Base-by-base conservation (phyloP, 1,140 invertebrate genomes). In the Papilio aristodemus region DNA sequence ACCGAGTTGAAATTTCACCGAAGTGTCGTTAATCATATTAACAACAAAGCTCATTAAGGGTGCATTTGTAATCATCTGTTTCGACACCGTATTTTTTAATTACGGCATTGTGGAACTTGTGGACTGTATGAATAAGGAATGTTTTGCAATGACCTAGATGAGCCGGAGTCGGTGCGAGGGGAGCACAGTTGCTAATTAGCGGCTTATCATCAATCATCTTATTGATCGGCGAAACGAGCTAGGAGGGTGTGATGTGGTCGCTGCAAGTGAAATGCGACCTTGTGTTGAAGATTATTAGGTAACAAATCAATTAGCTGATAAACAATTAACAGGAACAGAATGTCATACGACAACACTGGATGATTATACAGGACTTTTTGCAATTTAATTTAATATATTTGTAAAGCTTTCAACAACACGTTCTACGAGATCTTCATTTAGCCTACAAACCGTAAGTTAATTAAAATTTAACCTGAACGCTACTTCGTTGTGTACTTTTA, bases 61-160 rank as follows among this genome's bases (percentile, higher is more conserved):
- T 83, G 79, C 78, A 87, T 89, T 88, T 87, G 81, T 87, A 81
- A 87, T 86, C 84, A 81, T 87, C 82, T 80, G 78, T 86, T 86
- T 85, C 60, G 81, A 75, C 72, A 80, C 64, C 78, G 74, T 75
- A 69, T 27, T 13, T 43, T 46, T 59, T 69, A 13, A 71, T 69
- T 71, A 43, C 17, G 62, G 66, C 58, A 67, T 27, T 67, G 63
- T 59, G 67, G 64, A 71, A 70, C 69, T 72, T 74, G 71, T 74
- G 60, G 13, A 25, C 0, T 54, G 19, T 41, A 68, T 59, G 57
- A 54, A 71, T 76, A 74, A 75, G 67, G 71, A 50, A 67, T 64
- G 72, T 69, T 76, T 74, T 76, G 13, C 50, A 72, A 43, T 69
- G 70, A 73, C 63, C 64, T 68, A 71, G 67, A 75, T 59, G 43